These are phyloP conservation scores for Tyrannus savana DNA, from an alignment of 2,113 vertebrate genomes.

Conservation along the genomic window DNA sequence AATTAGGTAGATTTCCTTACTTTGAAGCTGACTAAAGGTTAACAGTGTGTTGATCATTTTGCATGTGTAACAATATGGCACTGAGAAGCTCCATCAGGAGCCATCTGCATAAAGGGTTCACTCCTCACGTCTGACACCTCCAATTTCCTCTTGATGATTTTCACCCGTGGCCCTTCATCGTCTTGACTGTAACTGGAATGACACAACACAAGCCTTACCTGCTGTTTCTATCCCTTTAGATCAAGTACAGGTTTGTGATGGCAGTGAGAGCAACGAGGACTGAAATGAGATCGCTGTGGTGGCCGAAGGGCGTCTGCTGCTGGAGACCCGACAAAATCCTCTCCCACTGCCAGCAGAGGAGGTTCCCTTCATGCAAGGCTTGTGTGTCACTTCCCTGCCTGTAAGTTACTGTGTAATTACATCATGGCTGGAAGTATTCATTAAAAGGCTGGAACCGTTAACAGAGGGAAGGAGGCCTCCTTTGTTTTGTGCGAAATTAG, in stretches of 20 bases:
- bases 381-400: neutral
- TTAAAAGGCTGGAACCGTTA: conserved; percentile 51
- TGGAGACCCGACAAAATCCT: neutral
- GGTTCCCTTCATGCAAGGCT: neutral
- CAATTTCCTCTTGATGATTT: conserved; percentile 12
- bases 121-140: neutral
- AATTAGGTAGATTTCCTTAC: neutral
- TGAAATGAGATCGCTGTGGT: neutral
- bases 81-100: neutral
- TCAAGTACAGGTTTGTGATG: neutral
- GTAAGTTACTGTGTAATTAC: conserved; percentile 29
- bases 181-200: neutral
- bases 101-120: neutral
- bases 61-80: rapidly evolving
- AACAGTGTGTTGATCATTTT: neutral
- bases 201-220: neutral
- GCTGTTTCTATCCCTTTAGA: conserved; percentile 15
- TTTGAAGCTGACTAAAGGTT: neutral
- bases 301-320: neutral
- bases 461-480: neutral
- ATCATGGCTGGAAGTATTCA: conserved; percentile 26
- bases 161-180: neutral
- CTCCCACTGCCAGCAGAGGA: neutral
- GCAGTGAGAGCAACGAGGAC: neutral
- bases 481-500: conserved; percentile 53